Evolutionary conservation across 2,797 vertebrate genomes (phyloP), one percentile per base, ranked within the genome.

Genomic region (Hylomyscus alleni): DNA sequence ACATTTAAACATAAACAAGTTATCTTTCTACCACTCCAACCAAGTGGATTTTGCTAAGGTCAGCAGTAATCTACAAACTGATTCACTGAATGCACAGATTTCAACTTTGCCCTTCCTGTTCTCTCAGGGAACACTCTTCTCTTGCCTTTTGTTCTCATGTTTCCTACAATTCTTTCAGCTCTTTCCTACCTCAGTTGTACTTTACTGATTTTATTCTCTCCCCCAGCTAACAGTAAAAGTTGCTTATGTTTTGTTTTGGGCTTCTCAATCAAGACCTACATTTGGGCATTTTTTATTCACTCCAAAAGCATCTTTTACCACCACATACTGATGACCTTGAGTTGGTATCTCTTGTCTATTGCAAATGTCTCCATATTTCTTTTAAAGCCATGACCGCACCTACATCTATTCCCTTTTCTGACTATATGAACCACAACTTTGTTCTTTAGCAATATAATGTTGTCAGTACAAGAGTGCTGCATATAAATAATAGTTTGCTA

Each of bases 131-230:
- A 52, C 14, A 85, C 3, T 56, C 29, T 88, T 82, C 5, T 52
- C 44, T 89, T 82, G 81, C 54, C 22, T 80, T 90, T 37, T 29
- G 65, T 87, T 50, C 13, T 62, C 50, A 2, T 47, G 78, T 67
- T 73, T 93, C 26, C 60, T 58, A 24, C 34, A 56, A 91, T 7
- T 47, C 24, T 65, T 77, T 91, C 15, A 85, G 31, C 4, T 93
- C 47, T 47, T 44, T 31, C 26, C 9, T 34, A 34, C 20, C 6
- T 31, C 0, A 12, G 69, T 31, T 6, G 34, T 44, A 73, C 47
- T 93, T 95, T 84, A 94, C 0, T n/a, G 58, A 40, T 73, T 92
- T 58, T 15, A 40, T 85, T 97, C 93, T 75, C 47, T 69, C 29
- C 72, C 82, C 44, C 50, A 89, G 60, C 4, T 85, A 65, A 85